These are phyloP conservation scores for Drosophila mulleri DNA, from an alignment of 2,888 invertebrate species.

Conservation along the genomic window DNA sequence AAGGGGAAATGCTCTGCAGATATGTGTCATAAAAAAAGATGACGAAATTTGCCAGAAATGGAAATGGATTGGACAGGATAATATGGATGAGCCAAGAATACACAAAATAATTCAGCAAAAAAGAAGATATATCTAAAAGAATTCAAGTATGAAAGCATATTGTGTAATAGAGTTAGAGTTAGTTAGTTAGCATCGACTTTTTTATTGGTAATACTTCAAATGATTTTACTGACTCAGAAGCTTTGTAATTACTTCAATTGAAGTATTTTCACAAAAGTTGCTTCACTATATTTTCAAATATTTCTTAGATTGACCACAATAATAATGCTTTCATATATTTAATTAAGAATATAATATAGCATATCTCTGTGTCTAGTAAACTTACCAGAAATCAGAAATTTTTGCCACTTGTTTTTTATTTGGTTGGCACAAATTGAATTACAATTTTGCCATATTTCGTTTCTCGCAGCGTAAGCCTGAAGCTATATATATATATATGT, in stretches of 20 bases:
- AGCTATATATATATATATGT: no score
- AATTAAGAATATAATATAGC: neutral
- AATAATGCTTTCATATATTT: no score
- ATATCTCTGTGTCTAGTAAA: neutral
- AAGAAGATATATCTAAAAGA: neutral
- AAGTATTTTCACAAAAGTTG: no score
- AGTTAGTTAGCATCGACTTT: no score
- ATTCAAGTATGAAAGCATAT: neutral
- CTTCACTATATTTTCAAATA: no score
- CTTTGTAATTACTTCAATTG: no score
- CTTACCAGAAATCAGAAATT: neutral
- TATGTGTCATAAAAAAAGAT: slow-evolving; percentile 8
- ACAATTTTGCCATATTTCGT: slow-evolving; percentile 33
- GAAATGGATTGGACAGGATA: slow-evolving; percentile 29
- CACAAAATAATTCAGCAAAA: neutral
- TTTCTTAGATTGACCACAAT: no score
- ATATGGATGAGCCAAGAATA: slow-evolving; percentile 24
- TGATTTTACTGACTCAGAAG: no score
- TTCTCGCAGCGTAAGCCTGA: slow-evolving; percentile 1
- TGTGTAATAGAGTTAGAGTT: no score
- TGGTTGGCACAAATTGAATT: slow-evolving; percentile 54
- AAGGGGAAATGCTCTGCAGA: slow-evolving; percentile 45
- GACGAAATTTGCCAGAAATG: neutral
- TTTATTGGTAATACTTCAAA: no score
- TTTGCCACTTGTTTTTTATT: slow-evolving; percentile 26